Base-by-base conservation (phyloP, 2,113 vertebrate species). In the Periophthalmodon schlosseri region DNA sequence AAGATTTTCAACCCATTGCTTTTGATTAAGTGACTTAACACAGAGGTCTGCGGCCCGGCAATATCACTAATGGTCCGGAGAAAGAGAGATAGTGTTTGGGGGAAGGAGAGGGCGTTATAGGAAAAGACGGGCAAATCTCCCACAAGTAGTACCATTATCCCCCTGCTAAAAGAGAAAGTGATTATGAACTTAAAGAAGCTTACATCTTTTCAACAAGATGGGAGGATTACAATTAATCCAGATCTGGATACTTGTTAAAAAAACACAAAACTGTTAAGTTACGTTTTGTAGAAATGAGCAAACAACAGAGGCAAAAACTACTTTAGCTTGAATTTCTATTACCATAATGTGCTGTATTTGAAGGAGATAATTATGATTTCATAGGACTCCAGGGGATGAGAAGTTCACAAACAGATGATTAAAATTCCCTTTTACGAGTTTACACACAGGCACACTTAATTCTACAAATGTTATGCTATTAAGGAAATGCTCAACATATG, bases 11-110 rank as follows among this genome's bases (percentile, higher is more conserved):
- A 96, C 94, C 96, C 96, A 98, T 98, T 98, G 96, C 96, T 95
- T 98, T 99, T 99, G 97, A 98, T 99, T 98, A 99, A 99, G 97
- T 98, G 96, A 96, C 95, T 93, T 94, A 96, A 93, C 96, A 97
- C 95, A 95, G 92, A 92, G 95, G 96, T 97, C 95, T 94, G 92
- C 93, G 94, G 95, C 95, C 95, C 94, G 94, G 96, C 95, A 97
- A 95, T 97, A 96, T 96, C 96, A 95, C 94, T 99, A 99, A 99
- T 98, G 97, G 96, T 94, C 95, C 95, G 96, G 95, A 84, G 84
- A 89, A 87, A 89, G 89, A 91, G 87, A 91, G 90, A 89, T 87
- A 86, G 85, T 57, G 88, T 87, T 88, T 77, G 79, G 70, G 84
- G 82, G 75, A 76, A 69, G 72, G 13, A 65, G 67, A 83, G 76